phyloP scores from a whole-genome alignment of 2,113 vertebrate genomes.

The Rhynchomys soricoides region DNA sequence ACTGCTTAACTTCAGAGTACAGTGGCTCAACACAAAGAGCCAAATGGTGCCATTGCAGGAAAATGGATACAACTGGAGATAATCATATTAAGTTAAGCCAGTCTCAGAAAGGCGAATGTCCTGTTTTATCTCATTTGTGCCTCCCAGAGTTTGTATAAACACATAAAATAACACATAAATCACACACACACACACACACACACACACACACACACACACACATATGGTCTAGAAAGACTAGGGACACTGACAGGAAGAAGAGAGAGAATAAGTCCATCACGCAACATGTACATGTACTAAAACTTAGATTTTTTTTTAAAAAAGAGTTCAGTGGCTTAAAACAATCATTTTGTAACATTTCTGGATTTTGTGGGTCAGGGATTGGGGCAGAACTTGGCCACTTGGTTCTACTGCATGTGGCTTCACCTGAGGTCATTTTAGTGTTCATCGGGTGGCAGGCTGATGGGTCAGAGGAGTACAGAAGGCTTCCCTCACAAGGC shows the following conservation, averaged over 20 bases:
- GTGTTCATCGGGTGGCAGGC: background rate
- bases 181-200: background rate
- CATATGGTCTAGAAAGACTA: background rate
- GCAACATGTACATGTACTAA: background rate
- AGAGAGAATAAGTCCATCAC: background rate
- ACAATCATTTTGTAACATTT: background rate
- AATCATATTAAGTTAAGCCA: background rate
- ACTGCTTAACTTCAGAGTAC: background rate
- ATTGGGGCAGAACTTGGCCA: background rate
- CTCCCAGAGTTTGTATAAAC: background rate
- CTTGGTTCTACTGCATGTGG: background rate
- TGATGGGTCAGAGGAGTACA: too few species aligned
- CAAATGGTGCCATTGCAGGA: background rate
- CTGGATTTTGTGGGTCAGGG: background rate
- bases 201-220: background rate
- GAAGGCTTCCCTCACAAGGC: background rate
- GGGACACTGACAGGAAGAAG: background rate
- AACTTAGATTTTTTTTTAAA: background rate
- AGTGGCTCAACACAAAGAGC: background rate
- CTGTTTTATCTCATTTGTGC: background rate
- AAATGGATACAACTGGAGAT: background rate
- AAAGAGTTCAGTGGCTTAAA: background rate
- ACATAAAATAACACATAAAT: background rate
- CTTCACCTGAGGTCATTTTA: background rate
- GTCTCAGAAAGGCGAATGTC: background rate